Base-by-base conservation (phyloP, 2,113 vertebrate genomes). In the Podarcis muralis region DNA sequence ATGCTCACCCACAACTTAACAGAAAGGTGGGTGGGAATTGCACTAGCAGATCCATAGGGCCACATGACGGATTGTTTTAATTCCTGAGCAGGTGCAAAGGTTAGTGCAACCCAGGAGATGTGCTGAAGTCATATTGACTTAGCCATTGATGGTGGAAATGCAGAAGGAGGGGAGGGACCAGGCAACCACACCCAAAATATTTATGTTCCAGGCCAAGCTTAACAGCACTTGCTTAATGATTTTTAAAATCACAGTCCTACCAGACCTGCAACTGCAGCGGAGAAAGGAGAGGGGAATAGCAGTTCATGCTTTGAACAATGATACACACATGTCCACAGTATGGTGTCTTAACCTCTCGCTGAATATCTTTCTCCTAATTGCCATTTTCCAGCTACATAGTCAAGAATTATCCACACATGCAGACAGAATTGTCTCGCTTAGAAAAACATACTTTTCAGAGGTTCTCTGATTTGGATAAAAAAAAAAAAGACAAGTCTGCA, bases 401-500 rank as follows among this genome's bases (percentile, higher is more conserved):
- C 92, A 92, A 84, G 88, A 86, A 87, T 94, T 89, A 85, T 69
- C 92, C 84, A 74, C 37, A 66, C n/a, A 88, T 22, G 83, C 81
- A 92, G 79, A 92, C 27, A 92, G 87, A 93, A 90, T 85, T 40
- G 1, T 89, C 69, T 93, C 93, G 75, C 78, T 94, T 92, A 92
- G 83, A 86, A 93, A 95, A 95, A 82, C 69, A 91, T 90, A 82
- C 83, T 79, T 92, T 92, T 92, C 83, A 90, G 89, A 92, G 37
- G 23, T 90, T 95, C 53, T 48, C 82, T 83, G 53, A 32, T 15
- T 59, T 84, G 40, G 25, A 12, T 57, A n/a, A n/a, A n/a, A n/a
- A n/a, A 27, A 12, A 25, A 32, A 95, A 94, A 89, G 86, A 88
- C 23, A 27, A 91, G 87, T 80, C 85, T 92, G 68, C 88, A 85